These are phyloP conservation scores for Takifugu rubripes DNA, from an alignment of 2,797 vertebrate genomes.

Conservation along the genomic window DNA sequence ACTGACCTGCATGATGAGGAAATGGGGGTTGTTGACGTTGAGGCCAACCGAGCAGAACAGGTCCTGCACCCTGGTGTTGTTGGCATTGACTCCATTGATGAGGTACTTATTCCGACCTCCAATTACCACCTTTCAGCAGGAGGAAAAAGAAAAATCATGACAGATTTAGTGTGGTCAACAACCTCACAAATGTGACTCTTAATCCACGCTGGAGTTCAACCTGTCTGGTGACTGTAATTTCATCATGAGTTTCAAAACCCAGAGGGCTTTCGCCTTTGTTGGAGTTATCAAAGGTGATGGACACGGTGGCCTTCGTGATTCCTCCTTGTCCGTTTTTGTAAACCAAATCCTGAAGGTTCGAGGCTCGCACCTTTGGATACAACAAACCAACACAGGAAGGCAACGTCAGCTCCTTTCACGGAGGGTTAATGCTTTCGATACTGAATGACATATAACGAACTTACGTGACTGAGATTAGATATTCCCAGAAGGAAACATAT, in stretches of 20 bases:
- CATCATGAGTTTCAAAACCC: conserved; percentile 89
- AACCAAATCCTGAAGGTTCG: conserved; percentile 90
- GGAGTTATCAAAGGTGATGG: conserved; percentile 92
- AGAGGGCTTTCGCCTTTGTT: conserved; percentile 92
- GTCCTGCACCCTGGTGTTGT: conserved; percentile 88
- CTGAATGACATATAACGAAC: conserved; percentile 2
- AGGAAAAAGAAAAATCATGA: not conserved
- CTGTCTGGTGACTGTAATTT: conserved; percentile 93
- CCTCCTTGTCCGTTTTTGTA: conserved; percentile 96
- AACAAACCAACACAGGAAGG: no score
- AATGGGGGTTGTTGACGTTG: conserved; percentile 98
- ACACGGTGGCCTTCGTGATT: conserved; percentile 89
- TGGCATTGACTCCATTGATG: conserved; percentile 91
- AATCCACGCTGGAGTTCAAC: conserved; percentile 53
- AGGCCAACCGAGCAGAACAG: conserved; percentile 94
- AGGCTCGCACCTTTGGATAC: conserved; percentile 84
- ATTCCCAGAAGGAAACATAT: conserved; percentile 97
- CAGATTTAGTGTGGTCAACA: not conserved
- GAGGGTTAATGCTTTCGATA: no score
- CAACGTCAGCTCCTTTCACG: no score
- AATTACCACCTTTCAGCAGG: conserved; percentile 78
- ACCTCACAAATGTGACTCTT: no score
- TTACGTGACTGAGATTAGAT: conserved; percentile 86
- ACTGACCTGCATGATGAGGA: conserved; percentile 98
- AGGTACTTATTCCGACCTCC: conserved; percentile 95